A percentile compares a stretch with the other conserved stretches of the same genome.
Conservation (phyloP, 2,888 invertebrate genomes). For the Crossocerus cetratus region DNA sequence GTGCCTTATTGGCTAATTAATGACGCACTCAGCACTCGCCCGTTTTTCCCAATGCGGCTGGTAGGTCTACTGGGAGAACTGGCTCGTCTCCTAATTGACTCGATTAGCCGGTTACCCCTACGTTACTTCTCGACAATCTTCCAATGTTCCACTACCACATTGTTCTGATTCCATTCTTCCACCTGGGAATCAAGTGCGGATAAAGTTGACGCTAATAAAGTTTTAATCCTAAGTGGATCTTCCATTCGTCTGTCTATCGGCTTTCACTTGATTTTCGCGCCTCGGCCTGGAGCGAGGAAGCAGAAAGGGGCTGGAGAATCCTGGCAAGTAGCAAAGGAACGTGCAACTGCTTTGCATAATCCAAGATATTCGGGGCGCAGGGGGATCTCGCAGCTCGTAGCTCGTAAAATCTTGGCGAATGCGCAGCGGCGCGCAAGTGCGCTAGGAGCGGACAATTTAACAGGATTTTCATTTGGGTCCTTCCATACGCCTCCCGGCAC, state of each 20-base stretch:
- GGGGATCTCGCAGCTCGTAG: not conserved
- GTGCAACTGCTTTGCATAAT: too few relatives aligned
- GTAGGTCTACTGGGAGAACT: not conserved
- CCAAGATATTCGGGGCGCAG: not conserved
- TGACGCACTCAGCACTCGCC: slow-evolving; percentile 33
- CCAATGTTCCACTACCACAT: too few relatives aligned
- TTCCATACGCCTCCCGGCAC: slow-evolving; percentile 23
- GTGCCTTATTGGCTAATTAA: slow-evolving; percentile 26
- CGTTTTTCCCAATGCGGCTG: slow-evolving; percentile 8
- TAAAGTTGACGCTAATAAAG: too few relatives aligned
- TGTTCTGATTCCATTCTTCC: too few relatives aligned
- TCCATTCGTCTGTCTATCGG: too few relatives aligned
- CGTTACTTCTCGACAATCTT: too few relatives aligned
- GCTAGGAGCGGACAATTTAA: slow-evolving; percentile 33
- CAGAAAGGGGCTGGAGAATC: too few relatives aligned
- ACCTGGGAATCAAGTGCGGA: too few relatives aligned
- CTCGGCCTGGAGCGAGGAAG: too few relatives aligned
- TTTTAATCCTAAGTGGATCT: too few relatives aligned
- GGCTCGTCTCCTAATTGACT: not conserved
- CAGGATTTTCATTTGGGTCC: slow-evolving; percentile 37
- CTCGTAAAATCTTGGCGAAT: not conserved
- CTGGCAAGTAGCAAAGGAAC: too few relatives aligned
- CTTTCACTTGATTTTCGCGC: too few relatives aligned
- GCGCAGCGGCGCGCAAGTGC: not conserved
- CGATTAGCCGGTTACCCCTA: not conserved